Base-by-base conservation (phyloP, 2,888 invertebrate species). In the Phalangium opilio region DNA sequence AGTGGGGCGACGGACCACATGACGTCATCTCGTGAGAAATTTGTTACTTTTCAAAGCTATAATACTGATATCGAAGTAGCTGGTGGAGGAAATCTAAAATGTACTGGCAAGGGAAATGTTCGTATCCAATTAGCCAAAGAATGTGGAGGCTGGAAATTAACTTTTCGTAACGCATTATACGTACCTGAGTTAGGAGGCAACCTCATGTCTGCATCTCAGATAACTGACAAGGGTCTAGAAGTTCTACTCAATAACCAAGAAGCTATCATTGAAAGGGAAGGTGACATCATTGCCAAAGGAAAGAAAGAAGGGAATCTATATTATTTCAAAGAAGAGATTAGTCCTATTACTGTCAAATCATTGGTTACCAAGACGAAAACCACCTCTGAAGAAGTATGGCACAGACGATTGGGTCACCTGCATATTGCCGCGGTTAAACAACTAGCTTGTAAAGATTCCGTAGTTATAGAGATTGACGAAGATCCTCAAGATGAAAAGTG, bases 1-100 rank as follows among this genome's bases (percentile, higher is more conserved):
- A 41, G 35, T 41, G 41, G 48, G 12, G 48, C 48, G 2, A 48
- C 48, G 5, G 44, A 48, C 17, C 48, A 44, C 35, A 48, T 48
- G 48, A 44, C 44, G 1, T 48, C 47, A 12, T 27, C 41, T 3
- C 17, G 14, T 33, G 19, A 34, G 12, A 48, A 48, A 12, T 41
- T 40, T n/a, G n/a, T n/a, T n/a, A n/a, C n/a, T n/a, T n/a, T n/a
- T 5, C 15, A 2, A 3, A 1, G 18, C 2, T 21, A 43, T n/a
- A 38, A 18, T 4, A 38, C 42, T 12, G 21, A 12, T 12, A 43
- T 47, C 1, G 43, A 47, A 42, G 42, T 47, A 18, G 47, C 43
- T n/a, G 43, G 40, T 19, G 35, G 42, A 12, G 43, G 43, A 21
- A 27, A 35, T 12, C 10, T 41, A 19, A n/a, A n/a, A n/a, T n/a